Evolutionary conservation across 2,888 invertebrate genomes (phyloP), one percentile per base, ranked within the genome.

Genomic region (Dichetophora obliterata): DNA sequence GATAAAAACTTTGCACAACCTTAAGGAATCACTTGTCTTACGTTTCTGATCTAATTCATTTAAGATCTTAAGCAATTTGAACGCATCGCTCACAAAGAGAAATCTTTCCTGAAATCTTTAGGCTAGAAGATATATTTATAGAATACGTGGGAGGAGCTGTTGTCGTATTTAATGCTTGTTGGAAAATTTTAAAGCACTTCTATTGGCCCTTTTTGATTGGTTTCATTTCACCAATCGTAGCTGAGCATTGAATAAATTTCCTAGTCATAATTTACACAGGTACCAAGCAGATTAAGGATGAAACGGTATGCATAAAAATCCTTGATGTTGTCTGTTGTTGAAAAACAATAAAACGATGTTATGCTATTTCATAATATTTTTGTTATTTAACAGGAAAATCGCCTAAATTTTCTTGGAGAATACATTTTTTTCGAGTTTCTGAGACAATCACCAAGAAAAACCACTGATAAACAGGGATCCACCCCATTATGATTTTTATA

Each of bases 71-170:
- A 68, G 75, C 81, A 81, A 81, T 82, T 80, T 77, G 52, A 63
- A 75, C 75, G 22, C 31, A 54, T 52, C 65, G n/a, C 43, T 63
- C 54, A n/a, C 73, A 65, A 31, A 31, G 3, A 14, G 43, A 63
- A 16, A 77, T 79, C 43, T 69, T 57, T 48, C 66, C n/a, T 14
- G 59, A 75, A 16, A 80, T 77, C 63, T 68, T 50, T 76, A 77
- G 77, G 77, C 77, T 78, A 80, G 77, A 77, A 54, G 80, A 82
- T 83, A 86, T 88, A 89, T 89, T 86, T 89, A 87, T 88, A 89
- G 88, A 80, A 82, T 78, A 81, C 83, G 84, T 85, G 82, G 88
- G 89, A 84, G 89, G 82, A 81, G 82, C 79, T 78, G 76, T 11
- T 48, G 78, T 50, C 85, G 83, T 79, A 85, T 22, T 24, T 9